Evolutionary conservation across 2,888 invertebrate species (phyloP), one percentile per base, ranked within the genome.

Genomic region (Napeogenes sylphis): DNA sequence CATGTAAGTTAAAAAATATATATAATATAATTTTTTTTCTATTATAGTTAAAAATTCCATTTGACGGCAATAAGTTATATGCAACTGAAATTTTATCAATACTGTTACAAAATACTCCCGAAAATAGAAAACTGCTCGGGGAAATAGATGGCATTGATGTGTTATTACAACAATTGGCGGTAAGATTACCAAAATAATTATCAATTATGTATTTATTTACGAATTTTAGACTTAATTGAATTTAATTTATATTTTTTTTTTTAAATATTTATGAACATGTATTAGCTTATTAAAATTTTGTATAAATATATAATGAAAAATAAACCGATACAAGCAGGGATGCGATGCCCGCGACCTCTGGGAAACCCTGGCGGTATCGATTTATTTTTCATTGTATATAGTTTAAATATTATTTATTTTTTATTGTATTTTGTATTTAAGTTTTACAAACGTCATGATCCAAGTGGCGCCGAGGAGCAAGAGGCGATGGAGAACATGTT

Each of bases 401-500:
- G 2, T 35, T 35, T 5, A 35, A 35, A 3, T 21, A 21, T 21
- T 2, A 1, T 35, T 35, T 35, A 5, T 35, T 35, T 35, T 5
- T 6, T 35, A 35, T 2, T 35, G 30, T 53, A 13, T 12, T 13
- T 4, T 58, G 8, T 57, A 4, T 60, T 55, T 2, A 64, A 95
- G 95, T 95, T 95, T 76, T 99, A 98, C 87, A 99, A 99, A 85
- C 92, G 98, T 14, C 98, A 98, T 78, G 98, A 99, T 88, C 99
- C 99, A 0, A 91, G 92, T 59, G 94, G 95, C 61, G 94, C 94
- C 3, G 99, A 99, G 84, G 99, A 99, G 82, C 95, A 97, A 75
- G 99, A 99, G 85, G 95, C 97, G 76, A 99, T 99, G 99, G 99
- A 99, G 86, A 99, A 99, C 87, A 91, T 99, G 71, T 99, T 99